Evolutionary conservation across 2,888 invertebrate species (phyloP).

Genomic region (Phaedon cochleariae): DNA sequence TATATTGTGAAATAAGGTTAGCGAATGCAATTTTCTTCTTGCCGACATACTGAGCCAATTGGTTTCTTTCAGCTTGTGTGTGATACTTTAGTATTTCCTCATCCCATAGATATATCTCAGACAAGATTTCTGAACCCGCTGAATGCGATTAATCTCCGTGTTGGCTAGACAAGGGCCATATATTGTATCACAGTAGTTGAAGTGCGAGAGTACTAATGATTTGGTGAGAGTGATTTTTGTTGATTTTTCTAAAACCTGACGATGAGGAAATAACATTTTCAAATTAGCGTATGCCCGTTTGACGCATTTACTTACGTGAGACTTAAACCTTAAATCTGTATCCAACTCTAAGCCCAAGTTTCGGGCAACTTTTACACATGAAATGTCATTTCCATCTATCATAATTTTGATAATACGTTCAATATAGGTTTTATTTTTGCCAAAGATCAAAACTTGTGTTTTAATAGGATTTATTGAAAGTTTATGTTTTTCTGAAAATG

Average conservation of each 20-base stretch:
- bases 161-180: background rate
- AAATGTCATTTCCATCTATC: background rate
- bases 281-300: background rate
- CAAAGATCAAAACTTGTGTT: background rate
- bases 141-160: background rate
- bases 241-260: background rate
- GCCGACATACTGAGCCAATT: slow-evolving; percentile 12
- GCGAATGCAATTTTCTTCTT: slow-evolving; percentile 6
- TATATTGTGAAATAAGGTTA: slow-evolving; percentile 13
- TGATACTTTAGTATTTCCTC: background rate
- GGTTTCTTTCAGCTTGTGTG: slow-evolving; percentile 8
- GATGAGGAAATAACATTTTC: background rate
- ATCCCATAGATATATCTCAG: slow-evolving; percentile 1
- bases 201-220: background rate
- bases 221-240: background rate
- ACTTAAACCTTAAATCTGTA: background rate
- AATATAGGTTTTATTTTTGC: background rate
- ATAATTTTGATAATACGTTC: background rate
- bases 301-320: background rate
- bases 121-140: slow-evolving; percentile 2
- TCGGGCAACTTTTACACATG: background rate
- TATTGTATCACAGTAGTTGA: background rate
- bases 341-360: background rate
- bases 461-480: background rate
- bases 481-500: background rate